These are phyloP conservation scores for Atethmia centrago DNA, from an alignment of 2,888 invertebrate genomes.

Conservation along the genomic window DNA sequence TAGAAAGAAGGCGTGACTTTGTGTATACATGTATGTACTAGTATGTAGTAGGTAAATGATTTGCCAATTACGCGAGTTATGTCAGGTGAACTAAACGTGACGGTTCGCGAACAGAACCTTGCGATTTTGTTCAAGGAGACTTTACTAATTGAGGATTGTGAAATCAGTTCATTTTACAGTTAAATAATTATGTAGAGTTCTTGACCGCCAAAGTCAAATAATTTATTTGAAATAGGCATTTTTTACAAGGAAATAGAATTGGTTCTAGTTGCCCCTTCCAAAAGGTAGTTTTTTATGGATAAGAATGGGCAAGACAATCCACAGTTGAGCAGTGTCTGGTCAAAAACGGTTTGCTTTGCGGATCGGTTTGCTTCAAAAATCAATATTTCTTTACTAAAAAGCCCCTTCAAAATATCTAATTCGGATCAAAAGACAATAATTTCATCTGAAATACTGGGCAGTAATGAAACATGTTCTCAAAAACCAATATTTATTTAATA, in stretches of 20 bases:
- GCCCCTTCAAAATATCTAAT: too few species aligned
- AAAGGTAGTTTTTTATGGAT: not conserved
- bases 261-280: too few species aligned
- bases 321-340: too few species aligned
- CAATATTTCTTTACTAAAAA: too few species aligned
- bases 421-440: too few species aligned
- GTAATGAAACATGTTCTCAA: too few species aligned
- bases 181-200: not conserved
- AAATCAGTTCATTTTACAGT: conserved; percentile 28
- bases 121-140: conserved; percentile 66
- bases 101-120: conserved; percentile 63
- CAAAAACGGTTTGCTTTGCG: too few species aligned
- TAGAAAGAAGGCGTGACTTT: not conserved
- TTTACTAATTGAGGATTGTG: conserved; percentile 39
- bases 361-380: too few species aligned
- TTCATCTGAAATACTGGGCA: too few species aligned
- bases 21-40: too few species aligned
- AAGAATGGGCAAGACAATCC: not conserved
- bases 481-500: too few species aligned
- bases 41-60: conserved; percentile 14
- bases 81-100: conserved; percentile 61
- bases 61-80: conserved; percentile 51
- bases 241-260: not conserved
- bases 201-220: not conserved
- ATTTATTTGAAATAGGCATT: not conserved